Evolutionary conservation across 2,797 vertebrate genomes (phyloP).

Genomic region (Pagetopsis macropterus): DNA sequence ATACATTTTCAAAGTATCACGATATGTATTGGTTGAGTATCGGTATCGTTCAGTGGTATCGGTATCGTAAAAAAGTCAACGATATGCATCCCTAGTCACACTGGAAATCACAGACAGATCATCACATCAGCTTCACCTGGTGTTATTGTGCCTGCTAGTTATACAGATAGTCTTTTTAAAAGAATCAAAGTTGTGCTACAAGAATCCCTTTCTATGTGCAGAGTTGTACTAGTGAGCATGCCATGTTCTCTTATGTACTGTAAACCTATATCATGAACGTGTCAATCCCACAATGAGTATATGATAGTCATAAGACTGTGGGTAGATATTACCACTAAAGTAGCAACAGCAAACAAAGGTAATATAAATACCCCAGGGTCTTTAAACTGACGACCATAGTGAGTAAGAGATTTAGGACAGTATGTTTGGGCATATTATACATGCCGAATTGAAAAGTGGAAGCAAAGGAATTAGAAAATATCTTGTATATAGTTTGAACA

Average conservation of each 20-base stretch:
- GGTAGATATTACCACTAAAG: too few species aligned
- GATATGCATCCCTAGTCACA: slow-evolving; percentile 37
- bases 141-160: not conserved
- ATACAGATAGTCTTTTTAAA: not conserved
- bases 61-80: too few species aligned
- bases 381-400: not conserved
- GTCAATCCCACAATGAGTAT: too few species aligned
- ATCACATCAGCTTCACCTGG: not conserved
- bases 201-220: not conserved
- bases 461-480: not conserved
- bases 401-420: not conserved
- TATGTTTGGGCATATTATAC: not conserved
- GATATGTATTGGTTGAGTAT: too few species aligned
- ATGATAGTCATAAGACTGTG: too few species aligned
- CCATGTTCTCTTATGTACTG: not conserved
- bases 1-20: too few species aligned
- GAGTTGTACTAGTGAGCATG: not conserved
- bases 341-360: too few species aligned
- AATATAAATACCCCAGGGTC: not conserved
- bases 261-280: not conserved
- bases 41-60: too few species aligned
- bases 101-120: slow-evolving; percentile 48
- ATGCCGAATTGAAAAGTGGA: not conserved
- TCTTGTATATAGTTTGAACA: rapidly evolving
- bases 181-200: not conserved